A percentile compares a stretch with the other conserved stretches of the same genome.
Evolutionary conservation across 2,888 invertebrate species (phyloP).

Genomic region (Drosophila macrothrix): DNA sequence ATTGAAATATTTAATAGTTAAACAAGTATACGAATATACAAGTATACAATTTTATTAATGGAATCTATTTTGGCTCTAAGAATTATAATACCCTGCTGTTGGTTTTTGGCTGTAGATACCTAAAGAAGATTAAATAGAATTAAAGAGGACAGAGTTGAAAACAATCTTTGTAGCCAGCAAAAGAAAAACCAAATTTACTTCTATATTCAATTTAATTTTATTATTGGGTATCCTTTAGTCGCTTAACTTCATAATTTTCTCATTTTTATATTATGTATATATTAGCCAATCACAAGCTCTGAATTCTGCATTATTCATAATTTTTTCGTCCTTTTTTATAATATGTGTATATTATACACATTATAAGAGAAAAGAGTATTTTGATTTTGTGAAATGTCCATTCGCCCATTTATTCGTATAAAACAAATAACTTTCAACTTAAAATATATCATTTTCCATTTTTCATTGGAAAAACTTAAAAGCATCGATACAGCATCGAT

Average conservation of each 20-base stretch:
- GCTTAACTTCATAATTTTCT: not conserved
- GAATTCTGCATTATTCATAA: not conserved
- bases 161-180: not conserved
- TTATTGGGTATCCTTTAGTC: not conserved
- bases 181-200: not conserved
- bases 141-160: not conserved
- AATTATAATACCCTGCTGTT: not conserved
- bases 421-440: not conserved
- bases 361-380: not conserved
- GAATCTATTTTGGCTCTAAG: no score
- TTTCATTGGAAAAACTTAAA: rapidly evolving
- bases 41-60: no score
- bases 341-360: not conserved
- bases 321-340: not conserved
- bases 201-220: not conserved
- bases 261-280: not conserved
- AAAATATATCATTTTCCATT: not conserved
- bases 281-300: not conserved
- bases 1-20: not conserved
- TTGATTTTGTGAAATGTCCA: not conserved
- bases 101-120: not conserved
- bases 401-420: not conserved
- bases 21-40: not conserved
- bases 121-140: not conserved
- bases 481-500: not conserved